Base-by-base conservation (phyloP, 2,797 vertebrate species). In the Gastrophryne carolinensis region DNA sequence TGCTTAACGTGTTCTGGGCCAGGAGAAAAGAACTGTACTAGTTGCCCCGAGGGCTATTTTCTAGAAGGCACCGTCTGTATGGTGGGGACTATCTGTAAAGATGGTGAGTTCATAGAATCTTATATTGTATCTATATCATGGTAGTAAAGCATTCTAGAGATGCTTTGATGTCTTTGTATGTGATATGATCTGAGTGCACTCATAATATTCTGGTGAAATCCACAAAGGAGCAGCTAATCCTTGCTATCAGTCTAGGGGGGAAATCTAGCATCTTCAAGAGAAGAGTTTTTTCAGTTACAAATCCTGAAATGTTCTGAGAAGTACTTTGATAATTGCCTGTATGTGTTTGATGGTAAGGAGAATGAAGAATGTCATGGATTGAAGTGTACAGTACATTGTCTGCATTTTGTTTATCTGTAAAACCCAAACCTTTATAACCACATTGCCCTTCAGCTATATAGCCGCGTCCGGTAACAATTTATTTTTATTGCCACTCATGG, bases 71-170 rank as follows among this genome's bases (percentile, higher is more conserved):
- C 94, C 76, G 84, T 89, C 80, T 99, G 98, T 79, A 88, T 96
- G 66, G 86, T 97, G 86, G 97, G 96, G 89, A 95, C 95, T 65
- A 92, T 99, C 84, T 99, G 97, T 91, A 98, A 98, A 91, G 97
- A 99, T 93, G 97, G 97, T 98, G 90, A 98, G 96, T 93, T 1
- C 4, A 56, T 54, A 35, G n/a, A 30, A 37, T 10, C 2, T 13
- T n/a, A n/a, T n/a, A n/a, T n/a, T n/a, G n/a, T n/a, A 29, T 17
- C 8, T 19, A 44, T 11, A 26, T 47, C 5, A 37, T 53, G n/a
- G n/a, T n/a, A n/a, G n/a, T n/a, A n/a, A n/a, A n/a, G n/a, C n/a
- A n/a, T n/a, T n/a, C n/a, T n/a, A n/a, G n/a, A n/a, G n/a, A n/a
- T n/a, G n/a, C n/a, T n/a, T n/a, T n/a, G n/a, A n/a, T n/a, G n/a